These are phyloP conservation scores for Salarias fasciatus DNA, from an alignment of 2,797 vertebrate genomes.

Conservation along the genomic window DNA sequence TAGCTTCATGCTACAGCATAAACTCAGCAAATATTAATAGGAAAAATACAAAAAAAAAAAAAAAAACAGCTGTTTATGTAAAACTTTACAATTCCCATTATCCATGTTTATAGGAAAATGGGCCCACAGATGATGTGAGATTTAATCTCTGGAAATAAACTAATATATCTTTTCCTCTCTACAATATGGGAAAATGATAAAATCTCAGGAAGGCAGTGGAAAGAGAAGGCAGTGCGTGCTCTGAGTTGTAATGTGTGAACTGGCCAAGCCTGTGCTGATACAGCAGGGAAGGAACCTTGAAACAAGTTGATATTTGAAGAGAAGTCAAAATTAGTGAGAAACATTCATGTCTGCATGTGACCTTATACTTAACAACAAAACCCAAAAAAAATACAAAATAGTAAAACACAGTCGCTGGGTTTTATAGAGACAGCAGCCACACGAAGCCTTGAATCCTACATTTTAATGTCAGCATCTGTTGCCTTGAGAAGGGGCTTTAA, in stretches of 20 bases:
- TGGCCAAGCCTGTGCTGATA: conserved; percentile 19
- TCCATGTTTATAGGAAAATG: conserved; percentile 67
- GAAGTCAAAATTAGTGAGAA: not conserved
- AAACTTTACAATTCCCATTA: conserved; percentile 59
- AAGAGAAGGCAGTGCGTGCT: conserved; percentile 60
- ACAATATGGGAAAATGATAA: conserved; percentile 60
- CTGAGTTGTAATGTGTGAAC: conserved; percentile 57
- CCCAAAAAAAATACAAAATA: not conserved
- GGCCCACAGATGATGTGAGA: conserved; percentile 65
- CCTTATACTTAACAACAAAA: not conserved
- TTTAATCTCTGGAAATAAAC: conserved; percentile 75
- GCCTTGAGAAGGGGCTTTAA: conserved; percentile 10
- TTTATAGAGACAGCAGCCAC: conserved; percentile 7
- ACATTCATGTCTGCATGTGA: not conserved
- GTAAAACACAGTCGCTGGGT: not conserved
- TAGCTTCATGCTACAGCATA: conserved; percentile 4
- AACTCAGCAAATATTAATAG: conserved; percentile 34
- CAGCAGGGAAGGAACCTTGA: not conserved
- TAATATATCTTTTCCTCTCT: conserved; percentile 70
- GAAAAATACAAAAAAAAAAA: conserved; percentile 58
- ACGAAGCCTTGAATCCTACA: not conserved
- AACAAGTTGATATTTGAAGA: conserved; percentile 1
- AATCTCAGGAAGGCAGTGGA: conserved; percentile 49
- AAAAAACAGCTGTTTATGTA: conserved; percentile 55
- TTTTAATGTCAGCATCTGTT: conserved; percentile 4